Percentiles rank a stretch among this genome's conserved stretches.
These are phyloP conservation scores for Phalacrocorax carbo DNA, from an alignment of 2,113 vertebrate species.

Conservation along the genomic window DNA sequence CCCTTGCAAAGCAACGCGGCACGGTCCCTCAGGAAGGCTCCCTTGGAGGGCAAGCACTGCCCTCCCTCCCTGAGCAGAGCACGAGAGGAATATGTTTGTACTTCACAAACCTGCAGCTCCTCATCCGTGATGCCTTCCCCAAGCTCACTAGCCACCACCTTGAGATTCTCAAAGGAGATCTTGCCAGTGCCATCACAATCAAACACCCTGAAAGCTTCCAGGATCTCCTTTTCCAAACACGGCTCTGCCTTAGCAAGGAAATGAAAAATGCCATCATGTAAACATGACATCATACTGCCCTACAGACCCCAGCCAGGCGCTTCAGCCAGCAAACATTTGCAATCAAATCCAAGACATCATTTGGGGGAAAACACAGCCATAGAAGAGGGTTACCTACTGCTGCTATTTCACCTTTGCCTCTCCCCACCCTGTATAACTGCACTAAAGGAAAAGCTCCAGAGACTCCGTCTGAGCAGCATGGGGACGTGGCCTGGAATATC, in stretches of 20 bases:
- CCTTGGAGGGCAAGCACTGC: neutral
- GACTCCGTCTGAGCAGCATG: neutral
- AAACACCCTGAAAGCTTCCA: conserved; percentile 89
- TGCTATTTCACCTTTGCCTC: neutral
- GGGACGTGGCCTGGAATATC: neutral
- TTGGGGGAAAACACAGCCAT: neutral
- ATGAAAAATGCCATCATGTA: neutral
- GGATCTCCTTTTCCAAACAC: conserved; percentile 88
- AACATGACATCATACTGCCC: neutral
- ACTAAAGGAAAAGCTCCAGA: neutral
- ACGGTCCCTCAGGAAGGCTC: neutral
- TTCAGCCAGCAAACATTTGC: neutral
- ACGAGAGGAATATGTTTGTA: neutral
- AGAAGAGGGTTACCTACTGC: neutral
- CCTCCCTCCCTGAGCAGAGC: neutral
- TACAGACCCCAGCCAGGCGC: neutral
- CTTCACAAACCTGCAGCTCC: conserved; percentile 83
- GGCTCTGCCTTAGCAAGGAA: conserved; percentile 79
- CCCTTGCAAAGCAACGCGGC: neutral
- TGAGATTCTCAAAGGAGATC: conserved; percentile 91
- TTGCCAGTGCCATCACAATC: conserved; percentile 89
- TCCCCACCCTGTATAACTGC: neutral
- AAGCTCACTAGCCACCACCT: conserved; percentile 86
- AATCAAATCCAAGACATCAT: neutral
- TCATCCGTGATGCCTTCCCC: conserved; percentile 90